Evolutionary conservation across 2,888 invertebrate genomes (phyloP).

Genomic region (Drosophila pullipes): DNA sequence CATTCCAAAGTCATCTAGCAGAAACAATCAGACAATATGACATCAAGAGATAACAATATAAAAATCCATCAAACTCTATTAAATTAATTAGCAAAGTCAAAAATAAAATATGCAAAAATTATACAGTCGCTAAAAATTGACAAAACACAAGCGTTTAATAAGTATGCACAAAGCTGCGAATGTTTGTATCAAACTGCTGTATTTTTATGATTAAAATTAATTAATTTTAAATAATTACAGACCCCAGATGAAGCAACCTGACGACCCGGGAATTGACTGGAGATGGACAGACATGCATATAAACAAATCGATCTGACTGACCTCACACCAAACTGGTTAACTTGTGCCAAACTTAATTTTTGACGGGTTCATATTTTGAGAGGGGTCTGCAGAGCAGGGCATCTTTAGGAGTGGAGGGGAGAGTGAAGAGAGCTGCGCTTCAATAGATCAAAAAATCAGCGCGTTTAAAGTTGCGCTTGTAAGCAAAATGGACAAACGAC

Average conservation of each 20-base stretch:
- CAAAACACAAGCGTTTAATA: constrained; percentile 33
- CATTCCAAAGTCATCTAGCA: constrained; percentile 26
- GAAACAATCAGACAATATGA: constrained; percentile 63
- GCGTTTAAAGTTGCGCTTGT: constrained; percentile 24
- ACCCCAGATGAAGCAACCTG: constrained; percentile 22
- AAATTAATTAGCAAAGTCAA: constrained; percentile 49
- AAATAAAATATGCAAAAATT: constrained; percentile 71
- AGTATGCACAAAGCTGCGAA: constrained; percentile 36
- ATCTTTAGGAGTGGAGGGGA: background rate
- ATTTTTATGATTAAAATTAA: constrained; percentile 59
- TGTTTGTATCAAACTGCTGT: constrained; percentile 22
- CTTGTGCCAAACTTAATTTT: constrained; percentile 67
- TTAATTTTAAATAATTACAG: constrained; percentile 75
- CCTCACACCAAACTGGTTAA: constrained; percentile 61
- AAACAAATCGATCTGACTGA: constrained; percentile 21
- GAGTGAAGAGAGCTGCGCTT: background rate
- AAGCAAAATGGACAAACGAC: constrained; percentile 35
- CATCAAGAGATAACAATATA: constrained; percentile 50
- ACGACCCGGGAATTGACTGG: constrained; percentile 5
- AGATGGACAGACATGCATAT: constrained; percentile 6
- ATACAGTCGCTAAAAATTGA: constrained; percentile 51
- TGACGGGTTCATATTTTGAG: constrained; percentile 18
- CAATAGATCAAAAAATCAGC: constrained; percentile 15
- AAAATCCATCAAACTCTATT: constrained; percentile 62
- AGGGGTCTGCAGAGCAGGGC: background rate